Conservation (phyloP, 2,113 vertebrate species). For the Ptilorrhoa leucosticta region DNA sequence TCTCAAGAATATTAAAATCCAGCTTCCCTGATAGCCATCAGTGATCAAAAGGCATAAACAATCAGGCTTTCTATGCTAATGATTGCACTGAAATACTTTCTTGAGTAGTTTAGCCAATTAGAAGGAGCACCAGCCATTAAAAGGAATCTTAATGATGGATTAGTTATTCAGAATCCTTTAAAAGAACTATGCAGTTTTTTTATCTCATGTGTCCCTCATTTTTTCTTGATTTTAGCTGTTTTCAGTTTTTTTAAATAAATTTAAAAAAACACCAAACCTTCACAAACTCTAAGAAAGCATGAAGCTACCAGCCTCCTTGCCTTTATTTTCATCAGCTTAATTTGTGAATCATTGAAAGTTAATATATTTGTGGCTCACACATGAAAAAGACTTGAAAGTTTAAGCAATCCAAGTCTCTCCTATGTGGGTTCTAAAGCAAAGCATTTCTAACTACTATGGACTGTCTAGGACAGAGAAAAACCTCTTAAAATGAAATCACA, state of each 20-base stretch:
- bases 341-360: background rate
- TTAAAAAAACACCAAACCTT: background rate
- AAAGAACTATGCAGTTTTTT: background rate
- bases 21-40: slow-evolving; percentile 33
- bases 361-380: background rate
- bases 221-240: background rate
- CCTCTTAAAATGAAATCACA: background rate
- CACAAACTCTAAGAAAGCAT: background rate
- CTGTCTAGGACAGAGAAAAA: background rate
- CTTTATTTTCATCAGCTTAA: background rate
- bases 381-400: background rate
- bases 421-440: background rate
- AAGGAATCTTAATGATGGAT: slow-evolving; percentile 14
- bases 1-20: slow-evolving; percentile 54
- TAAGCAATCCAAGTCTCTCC: background rate
- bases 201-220: background rate
- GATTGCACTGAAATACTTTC: slow-evolving; percentile 30
- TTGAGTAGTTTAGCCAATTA: slow-evolving; percentile 46
- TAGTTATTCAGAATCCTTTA: background rate
- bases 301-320: background rate
- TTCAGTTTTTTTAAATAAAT: background rate
- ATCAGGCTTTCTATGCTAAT: slow-evolving; percentile 60
- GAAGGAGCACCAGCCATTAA: slow-evolving; percentile 16
- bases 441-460: background rate
- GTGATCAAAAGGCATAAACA: slow-evolving; percentile 63